Evolutionary conservation across 2,888 invertebrate genomes (phyloP).

Genomic region (Acanthococcus lagerstroemiae): DNA sequence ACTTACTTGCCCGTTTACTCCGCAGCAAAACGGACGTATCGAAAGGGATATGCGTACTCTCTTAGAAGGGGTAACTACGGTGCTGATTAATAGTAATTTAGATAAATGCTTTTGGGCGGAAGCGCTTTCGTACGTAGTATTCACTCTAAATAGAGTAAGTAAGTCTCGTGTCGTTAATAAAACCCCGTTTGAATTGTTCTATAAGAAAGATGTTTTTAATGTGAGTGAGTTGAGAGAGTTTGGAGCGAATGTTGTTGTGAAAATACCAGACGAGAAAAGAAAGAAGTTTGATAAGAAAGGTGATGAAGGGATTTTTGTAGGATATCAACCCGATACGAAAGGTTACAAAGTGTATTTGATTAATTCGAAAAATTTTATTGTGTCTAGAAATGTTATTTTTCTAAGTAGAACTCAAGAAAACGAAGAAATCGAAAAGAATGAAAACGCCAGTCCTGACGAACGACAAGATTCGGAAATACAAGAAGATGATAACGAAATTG

Average conservation of each 20-base stretch:
- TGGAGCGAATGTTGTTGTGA: slow-evolving; percentile 38
- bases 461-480: neutral
- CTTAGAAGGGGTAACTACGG: slow-evolving; percentile 38
- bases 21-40: slow-evolving; percentile 39
- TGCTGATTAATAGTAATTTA: slow-evolving; percentile 34
- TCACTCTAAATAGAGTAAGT: neutral
- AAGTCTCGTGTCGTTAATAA: slow-evolving; percentile 33
- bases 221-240: slow-evolving; percentile 33
- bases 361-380: too few species aligned
- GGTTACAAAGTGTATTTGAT: slow-evolving; percentile 40
- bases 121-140: slow-evolving; percentile 34
- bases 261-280: slow-evolving; percentile 38
- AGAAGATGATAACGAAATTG: neutral
- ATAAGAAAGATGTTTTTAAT: slow-evolving; percentile 10
- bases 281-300: slow-evolving; percentile 35
- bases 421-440: neutral
- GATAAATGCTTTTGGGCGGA: slow-evolving; percentile 40
- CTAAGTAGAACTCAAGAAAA: neutral
- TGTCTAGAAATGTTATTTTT: neutral
- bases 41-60: slow-evolving; percentile 39
- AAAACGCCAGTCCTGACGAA: neutral
- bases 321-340: slow-evolving; percentile 37
- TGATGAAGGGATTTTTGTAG: slow-evolving; percentile 37
- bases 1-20: slow-evolving; percentile 36
- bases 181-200: slow-evolving; percentile 38